A percentile compares a stretch with the other conserved stretches of the same genome.
Evolutionary conservation across 2,797 vertebrate species (phyloP).

Genomic region (Onychomys arenicola): DNA sequence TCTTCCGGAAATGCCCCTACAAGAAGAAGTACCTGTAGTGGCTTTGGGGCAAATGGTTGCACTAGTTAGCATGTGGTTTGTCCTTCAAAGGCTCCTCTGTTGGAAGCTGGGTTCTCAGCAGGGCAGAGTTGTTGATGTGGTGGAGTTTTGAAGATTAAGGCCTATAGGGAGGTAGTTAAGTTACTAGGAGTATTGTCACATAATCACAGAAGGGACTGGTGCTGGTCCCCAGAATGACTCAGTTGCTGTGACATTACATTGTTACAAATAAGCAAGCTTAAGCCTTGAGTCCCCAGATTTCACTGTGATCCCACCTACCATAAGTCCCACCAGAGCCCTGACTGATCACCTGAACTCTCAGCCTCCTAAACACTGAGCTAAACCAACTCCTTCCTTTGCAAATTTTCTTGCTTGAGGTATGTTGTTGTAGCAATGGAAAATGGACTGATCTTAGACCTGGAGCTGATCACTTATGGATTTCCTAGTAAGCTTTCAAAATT

Average conservation of each 20-base stretch:
- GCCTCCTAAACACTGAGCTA: not conserved
- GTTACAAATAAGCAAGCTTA: not conserved
- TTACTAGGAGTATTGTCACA: not conserved
- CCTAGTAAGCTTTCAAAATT: slow-evolving; percentile 43
- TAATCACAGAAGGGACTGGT: no score
- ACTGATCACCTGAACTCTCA: not conserved
- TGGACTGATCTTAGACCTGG: not conserved
- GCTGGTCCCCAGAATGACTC: not conserved
- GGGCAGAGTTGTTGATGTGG: not conserved
- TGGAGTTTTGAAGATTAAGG: not conserved
- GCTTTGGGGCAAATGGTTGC: not conserved
- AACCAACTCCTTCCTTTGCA: not conserved
- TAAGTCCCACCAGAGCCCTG: not conserved
- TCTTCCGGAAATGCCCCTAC: not conserved
- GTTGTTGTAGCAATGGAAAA: not conserved
- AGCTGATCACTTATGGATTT: slow-evolving; percentile 46
- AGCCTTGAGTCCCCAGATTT: not conserved
- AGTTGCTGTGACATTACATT: not conserved
- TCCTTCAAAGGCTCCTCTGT: not conserved
- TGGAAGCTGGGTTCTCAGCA: not conserved
- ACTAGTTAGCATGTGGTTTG: not conserved
- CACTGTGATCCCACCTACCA: not conserved
- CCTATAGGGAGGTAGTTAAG: not conserved
- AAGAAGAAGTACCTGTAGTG: not conserved
- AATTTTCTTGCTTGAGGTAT: not conserved